Evolutionary conservation across 2,888 invertebrate species (phyloP), one percentile per base, ranked within the genome.

Genomic region (Lepeophtheirus nordmannii): DNA sequence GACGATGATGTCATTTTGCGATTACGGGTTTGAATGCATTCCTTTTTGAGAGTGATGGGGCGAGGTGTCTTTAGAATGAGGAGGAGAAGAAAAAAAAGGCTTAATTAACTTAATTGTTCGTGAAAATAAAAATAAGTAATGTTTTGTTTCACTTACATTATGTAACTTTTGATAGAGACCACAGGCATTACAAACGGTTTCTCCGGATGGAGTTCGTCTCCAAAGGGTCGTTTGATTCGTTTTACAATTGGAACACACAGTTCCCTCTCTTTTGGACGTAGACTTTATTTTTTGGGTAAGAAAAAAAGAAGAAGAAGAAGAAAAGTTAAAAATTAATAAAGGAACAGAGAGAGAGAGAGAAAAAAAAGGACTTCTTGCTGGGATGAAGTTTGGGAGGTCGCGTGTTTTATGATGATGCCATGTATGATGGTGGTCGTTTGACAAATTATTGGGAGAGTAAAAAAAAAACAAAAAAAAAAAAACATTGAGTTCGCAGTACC

Each of bases 31-130:
- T 97, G 96, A 74, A 97, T 97, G 60, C 93, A 93, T 71, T 97
- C 97, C 78, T 97, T 97, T 78, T 94, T 96, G 96, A 97, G 97
- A 72, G 92, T 90, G 71, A 90, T 80, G 65, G 97, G 97, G 70
- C 97, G 85, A 76, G 88, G 87, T 68, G 91, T 87, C 91, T 92
- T 81, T 70, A 74, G 74, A 68, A 68, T 23, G 61, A 20, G 17
- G 2, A 46, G 7, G 30, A 30, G 30, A 30, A 7, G n/a, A n/a
- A n/a, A n/a, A 30, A 30, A 30, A 30, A 30, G 2, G 30, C 30
- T 30, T 30, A 30, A 30, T 30, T 30, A 30, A 7, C 30, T 30
- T 30, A 30, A 30, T 30, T 30, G 30, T 30, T 30, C 30, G 30
- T 30, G 2, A 30, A 30, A 30, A 30, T 5, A 7, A 30, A 7